Conservation (phyloP, 2,113 vertebrate species). For the Lipophrys pholis region DNA sequence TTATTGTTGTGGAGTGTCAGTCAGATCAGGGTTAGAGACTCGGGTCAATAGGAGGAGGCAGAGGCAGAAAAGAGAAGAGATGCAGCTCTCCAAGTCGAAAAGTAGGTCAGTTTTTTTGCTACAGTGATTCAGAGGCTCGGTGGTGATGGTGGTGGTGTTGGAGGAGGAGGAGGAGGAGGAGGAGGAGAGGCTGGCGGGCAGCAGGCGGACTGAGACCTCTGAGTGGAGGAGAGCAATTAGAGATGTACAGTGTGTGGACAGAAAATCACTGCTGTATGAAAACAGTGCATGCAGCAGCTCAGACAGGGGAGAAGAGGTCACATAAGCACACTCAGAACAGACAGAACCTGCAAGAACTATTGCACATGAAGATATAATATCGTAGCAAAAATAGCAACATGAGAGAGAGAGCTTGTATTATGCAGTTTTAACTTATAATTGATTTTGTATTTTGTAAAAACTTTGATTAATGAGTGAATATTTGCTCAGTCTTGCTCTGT, state of each 20-base stretch:
- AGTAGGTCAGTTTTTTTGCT: conserved; percentile 85
- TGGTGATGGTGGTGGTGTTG: conserved; percentile 31
- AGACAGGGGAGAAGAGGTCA: conserved; percentile 4
- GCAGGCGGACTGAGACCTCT: conserved; percentile 57
- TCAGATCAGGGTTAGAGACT: conserved; percentile 49
- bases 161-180: conserved; percentile 29
- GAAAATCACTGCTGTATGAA: conserved; percentile 43
- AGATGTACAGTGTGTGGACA: conserved; percentile 26
- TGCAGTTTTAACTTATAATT: too few relatives aligned
- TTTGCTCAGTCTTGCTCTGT: too few relatives aligned
- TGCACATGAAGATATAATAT: background rate
- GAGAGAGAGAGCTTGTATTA: too few relatives aligned
- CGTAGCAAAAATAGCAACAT: too few relatives aligned
- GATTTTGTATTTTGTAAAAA: too few relatives aligned
- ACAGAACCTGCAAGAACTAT: background rate
- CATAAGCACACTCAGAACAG: background rate
- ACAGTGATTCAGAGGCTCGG: conserved; percentile 75
- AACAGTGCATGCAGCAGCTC: conserved; percentile 8
- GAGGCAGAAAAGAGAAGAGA: conserved; percentile 53
- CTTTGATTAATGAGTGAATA: too few relatives aligned
- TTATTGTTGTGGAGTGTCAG: conserved; percentile 37
- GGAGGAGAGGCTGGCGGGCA: conserved; percentile 51
- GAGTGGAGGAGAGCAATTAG: conserved; percentile 58
- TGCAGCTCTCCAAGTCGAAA: conserved; percentile 75
- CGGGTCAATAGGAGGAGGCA: conserved; percentile 67